These are phyloP conservation scores for Trichonephila clavata DNA, from an alignment of 1,140 invertebrate genomes.

Conservation along the genomic window DNA sequence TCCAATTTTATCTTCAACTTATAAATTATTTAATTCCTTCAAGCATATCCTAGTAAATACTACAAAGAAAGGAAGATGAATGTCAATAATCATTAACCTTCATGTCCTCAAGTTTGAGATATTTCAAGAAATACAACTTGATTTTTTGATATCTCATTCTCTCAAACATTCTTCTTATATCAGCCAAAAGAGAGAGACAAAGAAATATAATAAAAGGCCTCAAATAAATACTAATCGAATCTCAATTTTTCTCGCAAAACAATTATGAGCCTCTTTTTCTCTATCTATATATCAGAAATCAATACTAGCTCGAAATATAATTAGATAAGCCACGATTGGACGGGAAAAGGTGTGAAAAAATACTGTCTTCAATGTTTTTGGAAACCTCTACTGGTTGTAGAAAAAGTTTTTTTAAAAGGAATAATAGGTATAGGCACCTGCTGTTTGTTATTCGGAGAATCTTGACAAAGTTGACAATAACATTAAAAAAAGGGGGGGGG, in stretches of 20 bases:
- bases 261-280: constrained; percentile 55
- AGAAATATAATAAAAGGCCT: constrained; percentile 10
- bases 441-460: constrained; percentile 8
- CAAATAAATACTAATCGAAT: constrained; percentile 56
- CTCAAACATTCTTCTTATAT: neutral
- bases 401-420: neutral
- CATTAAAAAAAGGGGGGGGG: too few relatives aligned
- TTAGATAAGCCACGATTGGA: constrained; percentile 53
- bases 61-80: neutral
- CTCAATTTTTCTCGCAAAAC: constrained; percentile 58
- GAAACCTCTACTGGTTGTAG: neutral
- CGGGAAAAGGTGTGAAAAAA: constrained; percentile 2
- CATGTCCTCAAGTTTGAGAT: neutral
- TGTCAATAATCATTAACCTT: constrained; percentile 10
- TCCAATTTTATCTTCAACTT: neutral
- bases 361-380: constrained; percentile 21
- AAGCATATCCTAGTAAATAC: neutral
- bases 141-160: neutral
- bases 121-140: neutral
- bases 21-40: neutral
- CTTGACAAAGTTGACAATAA: neutral
- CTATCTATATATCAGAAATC: constrained; percentile 57
- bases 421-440: constrained; percentile 26
- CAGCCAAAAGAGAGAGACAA: neutral
- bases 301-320: constrained; percentile 55